Conservation (phyloP, 2,888 invertebrate genomes). For the Orthonychiurus folsomi region DNA sequence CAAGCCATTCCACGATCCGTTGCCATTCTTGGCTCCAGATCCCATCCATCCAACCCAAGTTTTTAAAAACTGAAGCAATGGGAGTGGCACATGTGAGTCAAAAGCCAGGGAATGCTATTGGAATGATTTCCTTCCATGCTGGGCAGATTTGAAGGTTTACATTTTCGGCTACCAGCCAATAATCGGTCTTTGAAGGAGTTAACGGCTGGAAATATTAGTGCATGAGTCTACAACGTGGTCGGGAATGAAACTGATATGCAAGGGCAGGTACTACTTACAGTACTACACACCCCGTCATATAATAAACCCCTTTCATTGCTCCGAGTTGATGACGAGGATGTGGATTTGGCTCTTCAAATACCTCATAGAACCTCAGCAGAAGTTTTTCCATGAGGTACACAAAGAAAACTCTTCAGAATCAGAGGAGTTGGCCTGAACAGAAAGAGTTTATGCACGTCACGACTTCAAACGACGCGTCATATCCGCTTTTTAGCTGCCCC, state of each 20-base stretch:
- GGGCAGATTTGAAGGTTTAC: too few species aligned
- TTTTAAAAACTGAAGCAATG: neutral
- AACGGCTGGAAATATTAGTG: neutral
- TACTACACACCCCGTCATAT: neutral
- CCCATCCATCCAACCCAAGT: conserved; percentile 9
- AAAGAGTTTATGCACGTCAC: too few species aligned
- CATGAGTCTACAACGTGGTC: too few species aligned
- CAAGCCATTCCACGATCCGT: conserved; percentile 9
- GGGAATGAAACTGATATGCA: too few species aligned
- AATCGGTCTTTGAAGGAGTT: neutral
- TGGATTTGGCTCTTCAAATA: neutral
- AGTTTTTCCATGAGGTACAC: neutral
- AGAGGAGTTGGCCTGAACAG: neutral
- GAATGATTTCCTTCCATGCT: too few species aligned
- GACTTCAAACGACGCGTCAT: too few species aligned
- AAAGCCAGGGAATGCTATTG: too few species aligned
- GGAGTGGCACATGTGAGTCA: neutral
- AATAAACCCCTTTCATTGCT: neutral
- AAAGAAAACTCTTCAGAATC: neutral
- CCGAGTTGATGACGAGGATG: neutral
- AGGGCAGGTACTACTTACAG: too few species aligned
- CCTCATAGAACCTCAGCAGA: neutral
- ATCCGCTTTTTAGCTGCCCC: too few species aligned
- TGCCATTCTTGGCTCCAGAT: conserved; percentile 15
- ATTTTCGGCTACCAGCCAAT: too few species aligned